Conservation (phyloP, 2,888 invertebrate species). For the Arenicola marina region DNA sequence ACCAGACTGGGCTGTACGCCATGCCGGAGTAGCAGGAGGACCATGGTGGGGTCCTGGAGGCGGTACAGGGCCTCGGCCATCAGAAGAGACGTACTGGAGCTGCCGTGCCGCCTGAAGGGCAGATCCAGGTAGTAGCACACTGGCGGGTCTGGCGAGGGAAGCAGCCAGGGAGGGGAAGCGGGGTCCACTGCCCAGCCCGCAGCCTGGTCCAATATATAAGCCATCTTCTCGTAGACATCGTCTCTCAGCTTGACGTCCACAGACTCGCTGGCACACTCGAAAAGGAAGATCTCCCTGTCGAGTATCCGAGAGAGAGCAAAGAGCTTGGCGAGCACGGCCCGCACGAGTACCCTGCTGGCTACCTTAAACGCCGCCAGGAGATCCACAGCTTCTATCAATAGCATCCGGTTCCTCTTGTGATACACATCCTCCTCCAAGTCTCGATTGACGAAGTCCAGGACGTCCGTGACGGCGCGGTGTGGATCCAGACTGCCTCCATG, state of each 20-base stretch:
- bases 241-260: not conserved
- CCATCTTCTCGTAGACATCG: not conserved
- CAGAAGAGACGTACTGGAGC: not conserved
- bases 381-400: not conserved
- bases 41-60: not conserved
- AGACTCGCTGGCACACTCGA: no score
- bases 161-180: not conserved
- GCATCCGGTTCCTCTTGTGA: not conserved
- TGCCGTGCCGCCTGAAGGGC: not conserved
- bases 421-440: no score
- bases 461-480: no score
- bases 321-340: not conserved
- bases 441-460: no score
- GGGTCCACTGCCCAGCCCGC: not conserved
- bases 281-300: not conserved
- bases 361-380: not conserved
- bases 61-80: slow-evolving; percentile 12
- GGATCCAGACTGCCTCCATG: no score
- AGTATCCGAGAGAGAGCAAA: not conserved
- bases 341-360: not conserved
- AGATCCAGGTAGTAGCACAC: not conserved
- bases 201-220: not conserved
- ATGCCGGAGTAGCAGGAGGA: not conserved
- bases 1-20: not conserved
- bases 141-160: not conserved